Evolutionary conservation across 2,113 vertebrate genomes (phyloP), one percentile per base, ranked within the genome.

Genomic region (Macquaria australasica): DNA sequence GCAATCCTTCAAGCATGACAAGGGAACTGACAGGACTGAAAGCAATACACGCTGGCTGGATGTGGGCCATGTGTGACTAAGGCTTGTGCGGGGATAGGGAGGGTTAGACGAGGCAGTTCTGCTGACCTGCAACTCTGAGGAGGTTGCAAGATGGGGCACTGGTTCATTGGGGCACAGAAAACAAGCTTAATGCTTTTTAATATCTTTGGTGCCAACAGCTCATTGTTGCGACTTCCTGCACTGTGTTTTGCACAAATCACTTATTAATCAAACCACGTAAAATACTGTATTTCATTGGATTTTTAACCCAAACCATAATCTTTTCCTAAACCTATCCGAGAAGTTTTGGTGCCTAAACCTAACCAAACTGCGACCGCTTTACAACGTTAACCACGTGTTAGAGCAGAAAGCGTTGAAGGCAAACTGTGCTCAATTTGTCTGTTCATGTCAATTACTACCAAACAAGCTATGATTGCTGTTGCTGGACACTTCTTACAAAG

Each of bases 1-100:
- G 94, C 82, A 90, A 93, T 94, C 90, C 89, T 92, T 88, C 94
- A 95, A 94, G 93, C 91, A 90, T 93, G 93, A 94, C 90, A 92
- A 87, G 62, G 81, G 81, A 87, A 86, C 78, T 66, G 72, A 87
- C 72, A 63, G 71, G 74, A 85, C 89, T 90, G 89, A 92, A 92
- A 94, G 79, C 71, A 92, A 91, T 86, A 91, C 81, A 82, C 16
- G 23, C 60, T 48, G 86, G 63, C 89, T 96, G 96, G 95, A 95
- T 59, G 1, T 0, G 25, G 78, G 95, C 96, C 95, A 97, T 87
- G 82, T 72, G 88, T 91, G 93, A 94, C 90, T 92, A 88, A 93
- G 90, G 92, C 91, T 94, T 91, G 86, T 82, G 90, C 92, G 81
- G 73, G 56, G 56, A 64, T 53, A 41, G 73, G 72, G 56, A 78